phyloP scores from a whole-genome alignment of 2,888 invertebrate species.

The Aleiodes testaceus region DNA sequence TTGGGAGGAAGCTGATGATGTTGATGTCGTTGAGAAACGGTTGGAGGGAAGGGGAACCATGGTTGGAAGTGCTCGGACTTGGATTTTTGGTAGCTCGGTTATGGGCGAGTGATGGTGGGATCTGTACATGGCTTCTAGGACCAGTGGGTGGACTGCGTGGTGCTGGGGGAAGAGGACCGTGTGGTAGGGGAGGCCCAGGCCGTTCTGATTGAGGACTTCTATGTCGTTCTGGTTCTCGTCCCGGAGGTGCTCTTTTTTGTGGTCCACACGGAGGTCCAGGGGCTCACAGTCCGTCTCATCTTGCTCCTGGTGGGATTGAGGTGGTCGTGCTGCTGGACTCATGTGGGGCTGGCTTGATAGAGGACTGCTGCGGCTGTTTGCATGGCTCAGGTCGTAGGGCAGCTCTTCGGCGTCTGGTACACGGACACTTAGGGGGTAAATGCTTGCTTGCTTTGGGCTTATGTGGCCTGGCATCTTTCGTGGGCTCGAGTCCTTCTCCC shows the following conservation, averaged over 20 bases:
- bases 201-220: conserved; percentile 69
- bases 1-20: conserved; percentile 64
- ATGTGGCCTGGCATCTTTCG: conserved; percentile 86
- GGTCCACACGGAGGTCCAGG: conserved; percentile 89
- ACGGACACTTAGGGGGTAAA: conserved; percentile 80
- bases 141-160: conserved; percentile 79
- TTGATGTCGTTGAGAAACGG: conserved; percentile 72
- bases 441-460: conserved; percentile 84
- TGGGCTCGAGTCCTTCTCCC: conserved; percentile 94
- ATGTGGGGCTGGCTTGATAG: conserved; percentile 74
- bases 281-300: conserved; percentile 81
- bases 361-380: conserved; percentile 73
- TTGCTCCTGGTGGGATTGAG: conserved; percentile 72
- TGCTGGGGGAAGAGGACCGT: conserved; percentile 69
- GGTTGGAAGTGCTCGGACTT: conserved; percentile 69
- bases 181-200: conserved; percentile 64
- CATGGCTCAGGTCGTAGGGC: conserved; percentile 81
- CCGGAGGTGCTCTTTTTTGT: conserved; percentile 84
- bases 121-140: conserved; percentile 82
- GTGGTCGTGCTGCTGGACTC: conserved; percentile 77
- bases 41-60: conserved; percentile 69
- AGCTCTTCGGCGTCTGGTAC: conserved; percentile 77
- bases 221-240: conserved; percentile 92
- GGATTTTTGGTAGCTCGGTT: conserved; percentile 76
- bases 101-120: conserved; percentile 75